Base-by-base conservation (phyloP, 2,888 invertebrate species). In the Lepidonotus clava region DNA sequence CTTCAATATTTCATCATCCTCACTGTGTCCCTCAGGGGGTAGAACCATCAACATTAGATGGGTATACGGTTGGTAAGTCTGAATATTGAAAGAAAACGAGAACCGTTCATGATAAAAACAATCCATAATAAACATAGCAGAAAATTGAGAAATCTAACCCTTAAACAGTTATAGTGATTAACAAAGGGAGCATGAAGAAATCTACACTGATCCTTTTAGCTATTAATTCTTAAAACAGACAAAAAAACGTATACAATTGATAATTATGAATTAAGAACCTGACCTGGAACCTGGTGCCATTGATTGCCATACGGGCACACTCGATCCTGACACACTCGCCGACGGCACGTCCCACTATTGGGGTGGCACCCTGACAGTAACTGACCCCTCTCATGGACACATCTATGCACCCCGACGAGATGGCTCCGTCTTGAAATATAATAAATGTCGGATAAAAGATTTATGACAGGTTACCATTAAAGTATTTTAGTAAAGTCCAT, bases 261-360 rank as follows among this genome's bases (percentile, higher is more conserved):
- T 14, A 51, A 51, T 51, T 14, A 14, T 51, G 51, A 11, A 51
- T 51, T 11, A 14, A 51, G 51, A 14, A 51, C 51, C 38, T 32
- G 14, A 71, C 71, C 71, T 71, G 6, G 71, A 71, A 80, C 46
- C 24, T 80, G 28, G 80, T 80, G 5, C 46, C n/a, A 21, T 80
- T 80, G 28, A 80, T 46, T 24, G 24, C 41, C 80, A 80, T 80
- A 11, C 28, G 41, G 28, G 32, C 51, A 41, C 18, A 11, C 14
- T 46, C 51, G 8, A 80, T 46, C 24, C 41, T n/a, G 24, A 80
- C 24, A 34, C 18, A n/a, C 46, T 80, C 80, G 28, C 80, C 46
- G 0, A 46, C 32, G 41, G 24, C 80, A n/a, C 41, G 18, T 5
- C 28, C 80, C 80, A 46, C 80, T 2, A 80, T 80, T 28, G 80